Conservation (phyloP, 2,113 vertebrate species). For the Aegotheles bennettii region DNA sequence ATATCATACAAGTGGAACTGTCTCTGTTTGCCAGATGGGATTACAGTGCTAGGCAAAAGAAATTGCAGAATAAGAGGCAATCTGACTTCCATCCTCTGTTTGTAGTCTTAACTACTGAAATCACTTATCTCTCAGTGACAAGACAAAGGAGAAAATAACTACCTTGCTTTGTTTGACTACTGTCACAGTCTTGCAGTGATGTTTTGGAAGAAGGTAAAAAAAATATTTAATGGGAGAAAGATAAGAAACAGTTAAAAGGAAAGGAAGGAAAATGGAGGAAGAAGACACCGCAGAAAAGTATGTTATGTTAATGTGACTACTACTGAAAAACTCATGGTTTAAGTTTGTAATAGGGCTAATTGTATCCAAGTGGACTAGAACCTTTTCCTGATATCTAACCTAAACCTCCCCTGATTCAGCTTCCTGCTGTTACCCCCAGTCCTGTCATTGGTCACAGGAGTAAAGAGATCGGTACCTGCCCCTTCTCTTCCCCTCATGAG, state of each 20-base stretch:
- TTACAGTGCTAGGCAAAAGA: not conserved
- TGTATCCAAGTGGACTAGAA: not conserved
- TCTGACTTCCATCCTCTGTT: not conserved
- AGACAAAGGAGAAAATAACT: not conserved
- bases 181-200: not conserved
- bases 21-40: not conserved
- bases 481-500: too few relatives aligned
- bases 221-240: not conserved
- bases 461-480: too few relatives aligned
- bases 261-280: not conserved
- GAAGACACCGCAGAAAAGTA: not conserved
- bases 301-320: not conserved
- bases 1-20: not conserved
- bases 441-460: too few relatives aligned
- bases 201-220: not conserved
- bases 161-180: not conserved
- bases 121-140: fast-evolving
- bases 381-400: too few relatives aligned
- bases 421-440: too few relatives aligned
- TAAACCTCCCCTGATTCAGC: too few relatives aligned
- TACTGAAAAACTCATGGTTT: not conserved
- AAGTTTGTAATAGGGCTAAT: not conserved
- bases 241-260: not conserved
- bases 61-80: not conserved
- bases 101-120: not conserved